Evolutionary conservation across 2,888 invertebrate genomes (phyloP), one percentile per base, ranked within the genome.

Genomic region (Mimas tiliae): DNA sequence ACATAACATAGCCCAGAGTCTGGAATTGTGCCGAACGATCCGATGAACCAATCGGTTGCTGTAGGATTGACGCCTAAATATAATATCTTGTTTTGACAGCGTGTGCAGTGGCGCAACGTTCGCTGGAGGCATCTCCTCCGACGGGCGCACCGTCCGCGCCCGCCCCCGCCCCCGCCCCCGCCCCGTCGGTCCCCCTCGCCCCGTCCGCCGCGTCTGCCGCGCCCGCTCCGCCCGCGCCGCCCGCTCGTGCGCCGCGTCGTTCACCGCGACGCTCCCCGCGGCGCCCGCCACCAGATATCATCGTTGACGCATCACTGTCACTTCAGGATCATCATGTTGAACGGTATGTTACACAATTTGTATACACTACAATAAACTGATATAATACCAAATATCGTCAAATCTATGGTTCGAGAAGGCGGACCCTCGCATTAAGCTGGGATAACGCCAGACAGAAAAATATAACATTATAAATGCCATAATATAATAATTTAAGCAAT

Each of bases 241-340:
- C 94, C 21, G 90, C 82, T 14, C 90, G 94, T 72, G 79, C 91
- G 2, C 85, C 87, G 1, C 88, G 94, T 6, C 88, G 90, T 76
- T 86, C 87, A 21, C 3, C 87, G 88, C 87, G 90, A 69, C 86
- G 88, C 72, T 82, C 92, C 86, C 71, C 85, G 71, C 78, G 79
- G 9, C 79, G 80, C 14, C 80, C 81, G 45, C 82, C 82, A 42
- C 84, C 83, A 4, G 88, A 87, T 69, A 83, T 90, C 67, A 88
- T 91, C 65, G 95, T 95, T 4, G 94, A 84, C 70, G 79, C 79
- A 38, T 82, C 90, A 84, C 69, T 89, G 83, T 64, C 94, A 85
- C 78, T 86, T 77, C 75, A 86, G 65, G 85, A 86, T 48, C 82
- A 58, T 38, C 27, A 50, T 52, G 21, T 45, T 19, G 63, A 12